These are phyloP conservation scores for Mustela erminea DNA, from an alignment of 2,797 vertebrate species.

Conservation along the genomic window DNA sequence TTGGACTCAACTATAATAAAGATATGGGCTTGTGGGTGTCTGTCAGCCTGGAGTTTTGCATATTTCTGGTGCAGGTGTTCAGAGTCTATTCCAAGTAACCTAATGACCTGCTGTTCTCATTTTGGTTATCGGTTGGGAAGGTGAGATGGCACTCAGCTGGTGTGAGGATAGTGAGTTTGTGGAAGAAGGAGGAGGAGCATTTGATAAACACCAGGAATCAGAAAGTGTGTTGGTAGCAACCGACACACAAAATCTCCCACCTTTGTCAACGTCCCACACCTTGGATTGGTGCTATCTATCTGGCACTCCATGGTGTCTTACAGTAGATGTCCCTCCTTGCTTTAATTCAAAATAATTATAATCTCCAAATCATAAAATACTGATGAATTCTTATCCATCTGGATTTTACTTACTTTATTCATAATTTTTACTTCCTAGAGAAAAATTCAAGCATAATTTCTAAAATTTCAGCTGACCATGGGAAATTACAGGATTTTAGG, in stretches of 20 bases:
- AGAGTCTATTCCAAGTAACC: background rate
- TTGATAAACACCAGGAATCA: background rate
- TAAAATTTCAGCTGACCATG: background rate
- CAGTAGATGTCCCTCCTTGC: background rate
- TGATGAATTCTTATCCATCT: background rate
- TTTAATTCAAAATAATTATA: background rate
- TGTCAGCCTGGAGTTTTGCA: background rate
- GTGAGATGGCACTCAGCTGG: background rate
- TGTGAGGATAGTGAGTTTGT: background rate
- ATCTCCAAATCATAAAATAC: background rate
- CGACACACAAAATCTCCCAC: background rate
- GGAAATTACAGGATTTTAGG: background rate
- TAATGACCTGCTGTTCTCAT: background rate
- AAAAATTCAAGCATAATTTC: background rate
- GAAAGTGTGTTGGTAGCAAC: background rate
- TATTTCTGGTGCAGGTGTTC: background rate
- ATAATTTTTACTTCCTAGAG: background rate
- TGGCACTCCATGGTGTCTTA: background rate
- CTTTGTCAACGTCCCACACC: rapidly evolving
- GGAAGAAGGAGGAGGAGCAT: background rate
- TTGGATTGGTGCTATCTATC: no score
- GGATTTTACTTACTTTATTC: background rate
- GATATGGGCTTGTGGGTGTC: background rate
- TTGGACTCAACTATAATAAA: background rate
- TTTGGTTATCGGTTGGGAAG: background rate